Base-by-base conservation (phyloP, 2,113 vertebrate genomes). In the Marmota flaviventris region DNA sequence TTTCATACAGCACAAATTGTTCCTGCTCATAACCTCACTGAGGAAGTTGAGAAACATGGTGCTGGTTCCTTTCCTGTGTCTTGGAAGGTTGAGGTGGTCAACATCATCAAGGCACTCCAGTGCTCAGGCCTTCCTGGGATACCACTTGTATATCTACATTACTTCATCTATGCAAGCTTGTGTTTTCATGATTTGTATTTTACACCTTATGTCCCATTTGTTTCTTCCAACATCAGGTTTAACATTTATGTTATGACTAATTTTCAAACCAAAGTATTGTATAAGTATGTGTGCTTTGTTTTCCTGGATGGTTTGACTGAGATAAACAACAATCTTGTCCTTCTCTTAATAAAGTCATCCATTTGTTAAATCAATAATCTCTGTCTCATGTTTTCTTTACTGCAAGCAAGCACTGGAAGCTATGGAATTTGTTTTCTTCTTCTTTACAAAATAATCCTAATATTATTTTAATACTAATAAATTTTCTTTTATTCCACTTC, bases 201-300 rank as follows among this genome's bases (percentile, higher is more conserved):
- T 34, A 96, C 13, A 81, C 69, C 48, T 56, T 61, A 0, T 95
- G 89, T 97, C 77, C 87, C 97, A 45, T 98, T 94, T 82, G 89
- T 65, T 97, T 98, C 97, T 97, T 97, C 96, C 96, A 97, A 63
- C 39, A 69, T 91, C 97, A 97, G 98, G 97, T 98, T 98, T 98
- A 97, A 96, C 96, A 95, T 97, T 97, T 97, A 97, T 97, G 97
- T 96, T 96, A 96, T 97, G 95, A 97, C 97, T 98, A 94, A 96
- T 98, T 98, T 98, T 98, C 96, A 98, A 99, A 98, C 98, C 98
- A 99, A 99, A 99, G 98, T 98, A 98, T 98, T 75, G 34, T 97
- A 75, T 96, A 97, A 94, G 85, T 97, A 94, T 97, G 67, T 98
- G 97, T 97, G 95, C 96, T 98, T 98, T 97, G 89, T 98, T 97